Base-by-base conservation (phyloP, 2,888 invertebrate species). In the Xestia ashworthii region DNA sequence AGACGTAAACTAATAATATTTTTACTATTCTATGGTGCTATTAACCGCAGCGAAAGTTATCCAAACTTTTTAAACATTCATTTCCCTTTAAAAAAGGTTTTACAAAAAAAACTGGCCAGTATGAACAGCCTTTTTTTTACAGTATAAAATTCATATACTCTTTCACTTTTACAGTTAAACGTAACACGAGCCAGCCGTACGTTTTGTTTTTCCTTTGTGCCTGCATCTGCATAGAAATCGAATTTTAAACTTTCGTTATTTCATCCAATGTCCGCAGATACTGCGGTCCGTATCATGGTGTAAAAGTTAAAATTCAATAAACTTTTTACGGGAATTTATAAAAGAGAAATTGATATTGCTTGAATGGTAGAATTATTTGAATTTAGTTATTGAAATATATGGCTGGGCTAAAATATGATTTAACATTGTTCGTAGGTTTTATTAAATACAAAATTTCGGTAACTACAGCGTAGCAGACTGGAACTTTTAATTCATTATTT, bases 221-320 rank as follows among this genome's bases (percentile, higher is more conserved):
- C 81, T 68, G 64, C 67, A 82, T 82, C 85, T 82, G 82, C 82
- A 82, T 82, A 75, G 71, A 84, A 60, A 82, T 71, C 85, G 81
- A 84, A 69, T 80, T 75, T 83, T 83, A 83, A 79, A 71, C 38
- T 82, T 71, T 71, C 48, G 58, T 67, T 82, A 71, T 70, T 80
- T 38, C 16, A 58, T 6, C 50, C 73, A 60, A 73, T 73, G 48
- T 55, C 14, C 65, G 66, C 32, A 9, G 67, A 48, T 25, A 70
- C 70, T 38, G 69, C 8, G 14, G 5, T 19, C 38, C 5, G 44
- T 41, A 44, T 53, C 22, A 64, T 50, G 19, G 11, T 22, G 12
- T 44, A n/a, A 72, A 66, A 41, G n/a, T 62, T 68, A 76, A 16
- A 82, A 48, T 62, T 71, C 38, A 32, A 55, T 55, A 5, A 3